Percentiles rank a stretch among this genome's conserved stretches.
These are phyloP conservation scores for Cydia pomonella DNA, from an alignment of 1,140 invertebrate genomes.

Conservation along the genomic window DNA sequence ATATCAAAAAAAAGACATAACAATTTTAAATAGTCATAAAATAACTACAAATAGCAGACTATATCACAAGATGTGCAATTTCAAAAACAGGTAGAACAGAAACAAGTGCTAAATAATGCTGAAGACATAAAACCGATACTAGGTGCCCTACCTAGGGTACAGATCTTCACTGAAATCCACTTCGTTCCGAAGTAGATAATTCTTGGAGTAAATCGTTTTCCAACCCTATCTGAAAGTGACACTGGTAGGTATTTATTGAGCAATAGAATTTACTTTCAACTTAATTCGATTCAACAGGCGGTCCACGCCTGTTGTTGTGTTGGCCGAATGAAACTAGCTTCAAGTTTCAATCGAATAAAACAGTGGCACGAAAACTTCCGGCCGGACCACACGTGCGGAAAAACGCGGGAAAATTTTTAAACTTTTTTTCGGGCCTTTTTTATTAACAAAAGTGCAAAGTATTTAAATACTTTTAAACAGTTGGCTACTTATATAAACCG, in stretches of 20 bases:
- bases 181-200: neutral
- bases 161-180: neutral
- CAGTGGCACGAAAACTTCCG: conserved; percentile 46
- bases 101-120: neutral
- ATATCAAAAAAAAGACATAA: too few relatives aligned
- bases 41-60: too few relatives aligned
- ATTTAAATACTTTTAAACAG: neutral
- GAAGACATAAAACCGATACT: neutral
- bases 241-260: conserved; percentile 18
- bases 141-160: neutral
- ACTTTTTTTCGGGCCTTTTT: neutral
- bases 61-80: too few relatives aligned
- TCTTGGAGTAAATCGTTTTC: conserved; percentile 5
- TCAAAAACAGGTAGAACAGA: neutral
- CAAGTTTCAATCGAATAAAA: conserved; percentile 35
- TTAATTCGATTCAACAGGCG: conserved; percentile 31
- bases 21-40: too few relatives aligned
- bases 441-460: neutral
- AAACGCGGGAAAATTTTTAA: conserved; percentile 36
- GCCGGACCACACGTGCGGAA: conserved; percentile 41
- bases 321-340: conserved; percentile 36
- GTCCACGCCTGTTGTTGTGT: conserved; percentile 3
- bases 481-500: neutral
- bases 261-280: conserved; percentile 23
- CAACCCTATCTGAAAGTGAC: conserved; percentile 9